A percentile compares a stretch with the other conserved stretches of the same genome.
These are phyloP conservation scores for Malurus cyaneus DNA, from an alignment of 2,113 vertebrate genomes.

Conservation along the genomic window DNA sequence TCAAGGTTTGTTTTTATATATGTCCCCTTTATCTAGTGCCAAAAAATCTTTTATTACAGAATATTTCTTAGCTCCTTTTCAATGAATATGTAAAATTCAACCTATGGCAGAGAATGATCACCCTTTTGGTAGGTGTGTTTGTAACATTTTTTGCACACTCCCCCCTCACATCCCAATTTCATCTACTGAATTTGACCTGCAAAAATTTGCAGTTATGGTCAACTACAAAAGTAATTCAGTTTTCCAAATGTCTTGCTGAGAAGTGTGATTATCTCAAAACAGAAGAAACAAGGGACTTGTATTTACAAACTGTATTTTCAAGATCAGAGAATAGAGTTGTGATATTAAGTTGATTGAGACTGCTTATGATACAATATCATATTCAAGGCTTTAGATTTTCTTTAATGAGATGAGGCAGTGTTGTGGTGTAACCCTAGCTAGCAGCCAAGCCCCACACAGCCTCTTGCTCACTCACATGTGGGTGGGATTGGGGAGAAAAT, in stretches of 20 bases:
- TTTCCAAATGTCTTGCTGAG: background rate
- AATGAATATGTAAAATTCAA: background rate
- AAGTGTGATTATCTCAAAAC: background rate
- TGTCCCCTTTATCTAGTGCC: background rate
- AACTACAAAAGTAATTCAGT: background rate
- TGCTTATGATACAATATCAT: background rate
- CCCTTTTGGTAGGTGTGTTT: background rate
- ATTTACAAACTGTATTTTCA: background rate
- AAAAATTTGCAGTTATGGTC: background rate
- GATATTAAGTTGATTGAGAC: background rate
- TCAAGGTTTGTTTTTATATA: background rate
- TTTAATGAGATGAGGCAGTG: background rate
- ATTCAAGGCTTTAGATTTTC: background rate
- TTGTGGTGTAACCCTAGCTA: background rate
- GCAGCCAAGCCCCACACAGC: background rate
- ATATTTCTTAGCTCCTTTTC: background rate
- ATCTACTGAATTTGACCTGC: background rate
- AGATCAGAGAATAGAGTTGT: background rate
- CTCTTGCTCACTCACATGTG: accelerated
- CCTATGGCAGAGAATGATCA: background rate
- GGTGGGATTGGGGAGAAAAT: background rate
- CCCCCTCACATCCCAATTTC: background rate
- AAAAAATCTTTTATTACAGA: background rate
- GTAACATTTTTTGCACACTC: background rate
- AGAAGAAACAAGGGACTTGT: background rate